These are phyloP conservation scores for Marcusenius ussheri DNA, from an alignment of 2,113 vertebrate genomes.

Conservation along the genomic window DNA sequence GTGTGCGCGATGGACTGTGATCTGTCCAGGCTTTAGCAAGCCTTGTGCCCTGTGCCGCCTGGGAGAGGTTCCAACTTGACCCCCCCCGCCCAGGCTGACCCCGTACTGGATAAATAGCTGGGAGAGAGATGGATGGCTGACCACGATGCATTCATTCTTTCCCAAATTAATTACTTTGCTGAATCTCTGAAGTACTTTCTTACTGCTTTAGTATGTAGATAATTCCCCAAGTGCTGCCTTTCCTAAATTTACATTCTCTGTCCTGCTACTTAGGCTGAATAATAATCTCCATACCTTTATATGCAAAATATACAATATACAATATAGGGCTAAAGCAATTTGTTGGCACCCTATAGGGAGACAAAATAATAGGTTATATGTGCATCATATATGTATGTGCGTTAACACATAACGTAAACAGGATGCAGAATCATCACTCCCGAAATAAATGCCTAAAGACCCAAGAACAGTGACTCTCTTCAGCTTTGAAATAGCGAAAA, in stretches of 20 bases:
- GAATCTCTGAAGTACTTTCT: not conserved
- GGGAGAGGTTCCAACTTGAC: not conserved
- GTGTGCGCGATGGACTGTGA: not conserved
- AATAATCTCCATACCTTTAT: not conserved
- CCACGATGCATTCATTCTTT: not conserved
- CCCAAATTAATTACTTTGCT: not conserved
- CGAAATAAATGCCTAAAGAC: not conserved
- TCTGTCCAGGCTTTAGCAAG: not conserved
- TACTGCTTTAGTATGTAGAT: not conserved
- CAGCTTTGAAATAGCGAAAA: not conserved
- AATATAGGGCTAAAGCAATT: not conserved
- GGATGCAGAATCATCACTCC: not conserved
- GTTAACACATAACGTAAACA: not conserved
- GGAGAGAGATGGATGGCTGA: not conserved
- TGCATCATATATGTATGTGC: not conserved
- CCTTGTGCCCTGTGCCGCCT: not conserved
- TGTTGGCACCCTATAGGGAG: not conserved
- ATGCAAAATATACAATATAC: not conserved
- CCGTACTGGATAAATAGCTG: not conserved
- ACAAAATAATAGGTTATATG: not conserved
- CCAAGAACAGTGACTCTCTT: not conserved
- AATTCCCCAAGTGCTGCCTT: not conserved
- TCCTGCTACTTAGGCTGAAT: not conserved
- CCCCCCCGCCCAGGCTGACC: not conserved
- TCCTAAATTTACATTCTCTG: not conserved